Evolutionary conservation across 2,888 invertebrate species (phyloP), one percentile per base, ranked within the genome.

Genomic region (Parnassius orleans): DNA sequence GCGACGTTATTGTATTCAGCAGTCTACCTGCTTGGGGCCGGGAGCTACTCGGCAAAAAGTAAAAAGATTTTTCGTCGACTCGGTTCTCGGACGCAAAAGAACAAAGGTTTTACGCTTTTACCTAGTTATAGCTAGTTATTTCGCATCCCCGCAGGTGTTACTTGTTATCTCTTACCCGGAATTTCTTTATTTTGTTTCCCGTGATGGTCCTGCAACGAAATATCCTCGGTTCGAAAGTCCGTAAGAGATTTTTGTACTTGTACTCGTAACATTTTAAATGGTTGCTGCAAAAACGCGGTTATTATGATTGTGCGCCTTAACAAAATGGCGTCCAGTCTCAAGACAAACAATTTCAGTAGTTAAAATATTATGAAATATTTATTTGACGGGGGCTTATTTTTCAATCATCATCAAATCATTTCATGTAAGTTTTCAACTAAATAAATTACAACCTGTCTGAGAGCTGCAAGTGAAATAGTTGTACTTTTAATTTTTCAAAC

Each of bases 11-110:
- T 84, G 83, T 85, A 83, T 80, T 78, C 80, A 79, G 79, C 78
- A 77, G 78, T 78, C 81, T 89, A 89, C 88, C 89, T 89, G 89
- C 82, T 80, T 83, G 76, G 75, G 83, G 75, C 76, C 75, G 80
- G 79, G 80, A 80, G 79, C 83, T 78, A 82, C 80, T 83, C 83
- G 73, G 84, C 86, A 87, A 87, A 90, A 83, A 87, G 83, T 81
- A 86, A 88, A 90, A 87, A 87, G 86, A 86, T 86, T 86, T 87
- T 88, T 83, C 83, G 88, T 82, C 76, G 80, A 86, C 80, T 78
- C 81, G 79, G 72, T 78, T 76, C 81, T 78, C 78, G 75, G 76
- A 76, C 81, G 81, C 78, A 81, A 83, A 85, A 84, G 87, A 88
- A 90, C 87, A 89, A 90, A 89, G 88, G 84, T 80, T 83, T 81